A percentile compares a stretch with the other conserved stretches of the same genome.
These are phyloP conservation scores for Aspidiotus rigidus DNA, from an alignment of 2,888 invertebrate genomes.

Conservation along the genomic window DNA sequence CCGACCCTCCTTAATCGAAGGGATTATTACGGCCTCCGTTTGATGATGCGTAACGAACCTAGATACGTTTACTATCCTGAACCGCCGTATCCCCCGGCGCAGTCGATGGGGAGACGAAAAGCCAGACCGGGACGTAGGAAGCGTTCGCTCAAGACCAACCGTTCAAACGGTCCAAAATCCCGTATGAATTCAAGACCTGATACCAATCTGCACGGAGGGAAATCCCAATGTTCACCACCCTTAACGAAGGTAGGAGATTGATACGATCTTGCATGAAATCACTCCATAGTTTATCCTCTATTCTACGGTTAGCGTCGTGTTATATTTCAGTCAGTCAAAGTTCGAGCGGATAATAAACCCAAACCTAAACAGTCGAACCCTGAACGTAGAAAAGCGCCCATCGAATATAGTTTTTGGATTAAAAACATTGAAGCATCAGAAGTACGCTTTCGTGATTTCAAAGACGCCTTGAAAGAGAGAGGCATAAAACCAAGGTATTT, in stretches of 20 bases:
- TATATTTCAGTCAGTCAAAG: conserved; percentile 31
- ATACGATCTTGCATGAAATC: no score
- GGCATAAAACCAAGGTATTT: conserved; percentile 55
- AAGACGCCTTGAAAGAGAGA: conserved; percentile 60
- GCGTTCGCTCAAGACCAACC: conserved; percentile 11
- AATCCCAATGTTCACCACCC: no score
- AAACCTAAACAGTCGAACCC: conserved; percentile 21
- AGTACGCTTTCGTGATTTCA: conserved; percentile 64
- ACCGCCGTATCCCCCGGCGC: background rate
- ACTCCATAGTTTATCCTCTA: background rate
- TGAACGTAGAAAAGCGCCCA: conserved; percentile 29
- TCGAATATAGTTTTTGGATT: conserved; percentile 46
- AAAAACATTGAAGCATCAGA: conserved; percentile 63
- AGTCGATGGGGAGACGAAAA: conserved; percentile 4
- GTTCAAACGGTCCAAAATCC: background rate
- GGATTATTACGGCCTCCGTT: background rate
- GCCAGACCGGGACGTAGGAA: conserved; percentile 5
- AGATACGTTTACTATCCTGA: conserved; percentile 11
- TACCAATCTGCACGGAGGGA: no score
- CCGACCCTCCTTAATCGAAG: background rate
- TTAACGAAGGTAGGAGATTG: no score
- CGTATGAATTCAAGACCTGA: no score
- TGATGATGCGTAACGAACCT: background rate
- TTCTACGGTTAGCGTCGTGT: conserved; percentile 10
- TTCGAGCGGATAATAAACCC: conserved; percentile 24